Evolutionary conservation across 2,888 invertebrate species (phyloP).

Genomic region (Oscheius sp.): DNA sequence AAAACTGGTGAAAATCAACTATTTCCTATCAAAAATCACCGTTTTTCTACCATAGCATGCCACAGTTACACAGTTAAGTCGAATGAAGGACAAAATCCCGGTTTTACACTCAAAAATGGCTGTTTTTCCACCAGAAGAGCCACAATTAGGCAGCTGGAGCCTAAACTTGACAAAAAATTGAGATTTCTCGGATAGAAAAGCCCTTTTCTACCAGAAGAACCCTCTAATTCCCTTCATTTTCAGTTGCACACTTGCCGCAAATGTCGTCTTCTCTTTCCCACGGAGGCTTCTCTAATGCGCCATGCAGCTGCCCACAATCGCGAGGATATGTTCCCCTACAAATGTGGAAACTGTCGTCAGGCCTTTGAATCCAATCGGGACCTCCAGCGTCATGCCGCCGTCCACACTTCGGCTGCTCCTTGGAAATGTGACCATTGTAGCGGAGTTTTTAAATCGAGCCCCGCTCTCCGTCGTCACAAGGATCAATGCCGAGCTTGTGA

Average conservation of each 20-base stretch:
- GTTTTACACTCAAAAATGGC: no score
- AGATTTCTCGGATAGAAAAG: no score
- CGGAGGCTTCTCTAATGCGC: constrained; percentile 65
- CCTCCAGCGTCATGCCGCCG: constrained; percentile 53
- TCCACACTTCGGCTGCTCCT: constrained; percentile 60
- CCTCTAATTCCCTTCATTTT: constrained; percentile 17
- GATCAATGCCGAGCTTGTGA: constrained; percentile 69
- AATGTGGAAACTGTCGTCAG: constrained; percentile 49
- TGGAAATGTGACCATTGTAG: constrained; percentile 66
- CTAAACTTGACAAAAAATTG: neutral
- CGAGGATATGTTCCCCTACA: constrained; percentile 59
- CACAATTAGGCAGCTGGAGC: neutral
- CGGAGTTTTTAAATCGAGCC: constrained; percentile 59
- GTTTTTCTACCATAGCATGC: no score
- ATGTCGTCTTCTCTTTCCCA: constrained; percentile 69
- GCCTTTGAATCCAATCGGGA: constrained; percentile 63
- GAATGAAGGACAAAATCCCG: no score
- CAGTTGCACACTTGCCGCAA: constrained; percentile 69
- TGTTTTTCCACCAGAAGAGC: no score
- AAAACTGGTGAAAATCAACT: no score
- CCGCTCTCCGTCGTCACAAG: constrained; percentile 69
- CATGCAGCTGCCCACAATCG: constrained; percentile 69
- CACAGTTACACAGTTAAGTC: no score
- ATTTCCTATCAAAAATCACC: no score
- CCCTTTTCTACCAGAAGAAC: no score